Conservation (phyloP, 2,113 vertebrate species). For the Myotis lucifugus region DNA sequence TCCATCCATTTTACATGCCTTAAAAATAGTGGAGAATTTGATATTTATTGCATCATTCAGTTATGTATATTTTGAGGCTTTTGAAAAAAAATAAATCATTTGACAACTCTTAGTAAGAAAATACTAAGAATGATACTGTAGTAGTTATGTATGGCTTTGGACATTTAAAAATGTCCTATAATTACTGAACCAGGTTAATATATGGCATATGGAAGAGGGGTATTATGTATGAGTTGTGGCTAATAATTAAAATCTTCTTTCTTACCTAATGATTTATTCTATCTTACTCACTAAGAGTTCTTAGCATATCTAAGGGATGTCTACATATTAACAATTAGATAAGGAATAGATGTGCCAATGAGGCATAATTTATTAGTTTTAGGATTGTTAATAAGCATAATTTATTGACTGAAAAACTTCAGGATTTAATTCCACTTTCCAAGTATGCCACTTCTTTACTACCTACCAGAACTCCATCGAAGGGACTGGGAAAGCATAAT, state of each 20-base stretch:
- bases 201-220: background rate
- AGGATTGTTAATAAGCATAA: background rate
- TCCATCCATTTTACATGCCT: slow-evolving; percentile 9
- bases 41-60: slow-evolving; percentile 37
- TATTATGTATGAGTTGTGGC: background rate
- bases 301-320: background rate
- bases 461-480: background rate
- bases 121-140: background rate
- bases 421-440: slow-evolving; percentile 15
- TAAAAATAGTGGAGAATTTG: slow-evolving; percentile 40
- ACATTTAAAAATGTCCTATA: slow-evolving; percentile 2
- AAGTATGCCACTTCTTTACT: background rate
- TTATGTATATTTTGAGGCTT: slow-evolving; percentile 24
- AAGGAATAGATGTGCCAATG: background rate
- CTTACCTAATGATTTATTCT: background rate
- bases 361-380: background rate
- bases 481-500: background rate
- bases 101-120: slow-evolving; percentile 3
- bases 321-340: background rate
- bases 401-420: background rate
- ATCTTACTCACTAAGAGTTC: background rate
- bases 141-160: background rate
- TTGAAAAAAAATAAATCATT: slow-evolving; percentile 13
- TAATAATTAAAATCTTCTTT: background rate
- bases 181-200: background rate